Conservation (phyloP, 2,113 vertebrate species). For the Meles meles region DNA sequence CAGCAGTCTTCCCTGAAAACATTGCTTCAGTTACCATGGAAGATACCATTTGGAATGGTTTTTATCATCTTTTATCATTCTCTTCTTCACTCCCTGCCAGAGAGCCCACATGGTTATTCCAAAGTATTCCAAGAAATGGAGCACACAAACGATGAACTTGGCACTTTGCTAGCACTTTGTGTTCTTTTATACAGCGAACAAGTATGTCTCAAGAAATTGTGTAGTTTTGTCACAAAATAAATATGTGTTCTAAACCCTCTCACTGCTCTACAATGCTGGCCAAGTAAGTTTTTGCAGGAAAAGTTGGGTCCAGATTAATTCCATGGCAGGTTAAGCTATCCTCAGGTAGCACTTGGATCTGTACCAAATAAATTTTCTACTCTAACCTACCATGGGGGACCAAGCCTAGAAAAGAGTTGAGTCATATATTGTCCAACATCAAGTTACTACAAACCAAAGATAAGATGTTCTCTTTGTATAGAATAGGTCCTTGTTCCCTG, state of each 20-base stretch:
- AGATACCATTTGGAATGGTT: neutral
- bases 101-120: constrained; percentile 13
- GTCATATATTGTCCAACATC: neutral
- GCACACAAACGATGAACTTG: neutral
- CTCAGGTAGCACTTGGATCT: neutral
- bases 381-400: neutral
- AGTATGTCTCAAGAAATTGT: neutral
- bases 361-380: neutral
- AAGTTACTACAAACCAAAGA: neutral
- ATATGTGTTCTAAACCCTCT: neutral
- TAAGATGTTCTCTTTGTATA: neutral
- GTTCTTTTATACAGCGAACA: neutral
- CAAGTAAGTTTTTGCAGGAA: constrained; percentile 15
- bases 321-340: neutral
- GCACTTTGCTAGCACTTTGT: neutral
- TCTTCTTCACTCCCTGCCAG: neutral
- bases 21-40: constrained; percentile 23
- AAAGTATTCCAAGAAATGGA: neutral
- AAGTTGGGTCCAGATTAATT: neutral
- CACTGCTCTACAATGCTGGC: neutral
- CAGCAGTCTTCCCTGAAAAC: constrained; percentile 52
- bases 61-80: constrained; percentile 19
- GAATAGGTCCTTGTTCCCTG: neutral
- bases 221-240: constrained; percentile 27
- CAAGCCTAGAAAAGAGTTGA: neutral